phyloP scores from a whole-genome alignment of 2,797 vertebrate species.

The Leptodactylus fallax region DNA sequence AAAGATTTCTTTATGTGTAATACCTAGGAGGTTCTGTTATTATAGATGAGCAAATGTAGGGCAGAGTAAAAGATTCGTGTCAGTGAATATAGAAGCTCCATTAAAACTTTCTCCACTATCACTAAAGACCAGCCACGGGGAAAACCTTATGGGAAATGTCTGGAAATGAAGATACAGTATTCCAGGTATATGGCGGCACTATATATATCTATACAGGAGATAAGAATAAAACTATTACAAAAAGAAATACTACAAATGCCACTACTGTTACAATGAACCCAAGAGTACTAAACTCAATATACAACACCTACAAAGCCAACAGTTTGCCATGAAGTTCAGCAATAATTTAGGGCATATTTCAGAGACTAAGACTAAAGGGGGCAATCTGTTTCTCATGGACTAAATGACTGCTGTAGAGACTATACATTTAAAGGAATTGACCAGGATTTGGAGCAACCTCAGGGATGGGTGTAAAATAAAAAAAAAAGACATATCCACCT shows the following conservation, averaged over 20 bases:
- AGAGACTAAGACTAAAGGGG: no score
- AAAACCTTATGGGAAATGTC: background rate
- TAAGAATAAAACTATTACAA: background rate
- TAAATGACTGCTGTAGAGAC: no score
- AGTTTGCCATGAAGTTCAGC: background rate
- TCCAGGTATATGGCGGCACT: background rate
- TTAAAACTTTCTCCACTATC: conserved; percentile 1
- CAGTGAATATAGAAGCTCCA: background rate
- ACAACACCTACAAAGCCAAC: background rate
- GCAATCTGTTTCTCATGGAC: no score
- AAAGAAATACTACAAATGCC: background rate
- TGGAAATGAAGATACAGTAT: background rate
- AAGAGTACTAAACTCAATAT: background rate
- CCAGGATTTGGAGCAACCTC: no score
- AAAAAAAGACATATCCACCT: no score
- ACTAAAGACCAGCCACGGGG: background rate
- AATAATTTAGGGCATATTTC: background rate
- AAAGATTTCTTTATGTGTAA: background rate
- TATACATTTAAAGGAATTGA: no score
- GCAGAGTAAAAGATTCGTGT: background rate
- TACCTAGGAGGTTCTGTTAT: background rate
- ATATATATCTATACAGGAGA: background rate
- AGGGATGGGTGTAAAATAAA: no score
- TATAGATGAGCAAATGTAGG: background rate
- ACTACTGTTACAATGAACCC: background rate